Conservation (phyloP, 2,113 vertebrate species). For the Calidris pugnax region DNA sequence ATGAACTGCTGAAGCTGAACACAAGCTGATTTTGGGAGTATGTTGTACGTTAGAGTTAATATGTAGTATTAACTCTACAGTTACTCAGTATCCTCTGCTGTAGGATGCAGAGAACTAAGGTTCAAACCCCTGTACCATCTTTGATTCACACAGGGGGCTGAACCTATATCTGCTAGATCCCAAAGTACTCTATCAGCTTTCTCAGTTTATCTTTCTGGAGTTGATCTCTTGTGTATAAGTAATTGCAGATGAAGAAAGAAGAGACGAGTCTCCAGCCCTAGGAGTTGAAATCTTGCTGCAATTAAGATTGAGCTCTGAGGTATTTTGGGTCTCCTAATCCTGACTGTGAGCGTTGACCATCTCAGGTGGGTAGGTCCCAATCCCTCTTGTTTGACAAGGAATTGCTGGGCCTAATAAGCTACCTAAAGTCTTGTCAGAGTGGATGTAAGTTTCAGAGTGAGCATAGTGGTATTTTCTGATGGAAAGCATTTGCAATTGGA, state of each 20-base stretch:
- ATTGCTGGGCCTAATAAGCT: not conserved
- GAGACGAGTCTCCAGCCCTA: not conserved
- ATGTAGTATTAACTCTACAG: too few relatives aligned
- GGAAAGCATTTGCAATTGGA: not conserved
- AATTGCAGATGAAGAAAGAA: not conserved
- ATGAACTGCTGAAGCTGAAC: not conserved
- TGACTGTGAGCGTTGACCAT: accelerated
- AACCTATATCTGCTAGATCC: not conserved
- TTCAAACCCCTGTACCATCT: not conserved
- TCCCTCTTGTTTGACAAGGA: not conserved
- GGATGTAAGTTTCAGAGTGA: not conserved
- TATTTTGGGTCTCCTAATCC: not conserved
- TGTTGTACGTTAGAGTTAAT: not conserved
- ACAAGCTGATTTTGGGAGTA: not conserved
- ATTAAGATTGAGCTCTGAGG: not conserved
- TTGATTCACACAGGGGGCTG: not conserved
- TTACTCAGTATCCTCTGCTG: not conserved
- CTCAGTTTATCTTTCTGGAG: not conserved
- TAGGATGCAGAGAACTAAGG: not conserved
- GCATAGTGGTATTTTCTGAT: not conserved
- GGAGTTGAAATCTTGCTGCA: not conserved
- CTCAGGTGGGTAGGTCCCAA: not conserved
- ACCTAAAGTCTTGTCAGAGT: not conserved
- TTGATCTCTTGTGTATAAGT: not conserved
- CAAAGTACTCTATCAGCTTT: not conserved